Conservation (phyloP, 2,888 invertebrate species). For the Acrobasis suavella region DNA sequence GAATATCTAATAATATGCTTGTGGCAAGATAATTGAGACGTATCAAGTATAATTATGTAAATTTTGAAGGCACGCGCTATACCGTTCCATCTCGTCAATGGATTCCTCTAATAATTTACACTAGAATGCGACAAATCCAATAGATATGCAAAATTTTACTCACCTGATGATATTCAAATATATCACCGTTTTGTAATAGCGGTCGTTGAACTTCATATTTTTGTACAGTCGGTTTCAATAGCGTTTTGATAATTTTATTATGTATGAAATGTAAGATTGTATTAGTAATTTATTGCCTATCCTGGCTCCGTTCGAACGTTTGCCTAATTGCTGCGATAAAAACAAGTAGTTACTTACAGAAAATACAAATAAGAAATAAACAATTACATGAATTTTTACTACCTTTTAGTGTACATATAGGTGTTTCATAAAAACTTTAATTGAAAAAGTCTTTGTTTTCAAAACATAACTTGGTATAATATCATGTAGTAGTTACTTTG, state of each 20-base stretch:
- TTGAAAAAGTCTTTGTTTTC: no score
- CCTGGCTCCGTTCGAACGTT: no score
- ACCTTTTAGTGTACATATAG: no score
- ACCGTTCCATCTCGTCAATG: conserved; percentile 35
- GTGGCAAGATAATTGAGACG: conserved; percentile 31
- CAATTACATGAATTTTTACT: no score
- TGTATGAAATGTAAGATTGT: no score
- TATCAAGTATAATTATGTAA: conserved; percentile 53
- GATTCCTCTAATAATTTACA: conserved; percentile 55
- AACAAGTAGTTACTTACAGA: no score
- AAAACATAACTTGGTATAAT: no score
- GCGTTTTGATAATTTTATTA: conserved; percentile 31
- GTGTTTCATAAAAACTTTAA: no score
- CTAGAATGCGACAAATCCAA: conserved; percentile 58
- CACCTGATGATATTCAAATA: conserved; percentile 59
- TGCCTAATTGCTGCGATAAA: no score
- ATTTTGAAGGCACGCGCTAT: conserved; percentile 47
- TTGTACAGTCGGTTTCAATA: conserved; percentile 55
- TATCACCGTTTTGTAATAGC: conserved; percentile 59
- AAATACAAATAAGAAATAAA: no score
- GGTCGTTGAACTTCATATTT: conserved; percentile 61
- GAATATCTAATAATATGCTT: conserved; percentile 30
- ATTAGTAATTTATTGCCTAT: no score
- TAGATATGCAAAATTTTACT: conserved; percentile 75
- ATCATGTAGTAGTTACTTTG: no score